Evolutionary conservation across 2,113 vertebrate species (phyloP), one percentile per base, ranked within the genome.

Genomic region (Alligator mississippiensis): DNA sequence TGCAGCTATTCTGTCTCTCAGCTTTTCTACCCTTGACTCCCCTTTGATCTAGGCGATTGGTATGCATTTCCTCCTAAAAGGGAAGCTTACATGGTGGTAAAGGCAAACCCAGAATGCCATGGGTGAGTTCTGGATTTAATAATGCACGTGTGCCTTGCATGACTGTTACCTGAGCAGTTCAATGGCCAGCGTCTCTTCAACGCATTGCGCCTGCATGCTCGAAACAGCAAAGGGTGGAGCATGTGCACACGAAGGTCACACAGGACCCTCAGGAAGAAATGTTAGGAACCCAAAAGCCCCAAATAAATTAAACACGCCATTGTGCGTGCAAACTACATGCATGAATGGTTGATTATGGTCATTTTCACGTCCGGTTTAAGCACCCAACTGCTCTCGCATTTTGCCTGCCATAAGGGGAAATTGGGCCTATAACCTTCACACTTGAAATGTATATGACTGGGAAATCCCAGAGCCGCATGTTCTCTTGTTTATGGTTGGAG

Each of bases 201-300:
- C 0, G 10, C 0, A 3, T 14, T 24, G 1, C 13, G 3, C 34
- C 3, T 17, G 47, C 28, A 3, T n/a, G 4, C 30, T 81, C 55
- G 77, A 64, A 79, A 22, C 1, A 63, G 3, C 30, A 25, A 16
- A 87, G 59, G 54, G 13, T 25, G 27, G 62, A 55, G 9, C 70
- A 47, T 1, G 27, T 11, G 2, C 2, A 55, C 59, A 66, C 3
- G 54, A 10, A 24, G 28, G 80, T 81, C 58, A n/a, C 2, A 0
- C 77, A 57, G 55, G 60, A 18, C 18, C 8, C 60, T 0, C 3
- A 4, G 47, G 1, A 58, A 28, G 38, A 1, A 19, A 1, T 15
- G 14, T 92, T 5, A 17, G 30, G 72, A 27, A 54, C 88, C 68
- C 55, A 34, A 10, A 7, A 78, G 85, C 17, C 63, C 78, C 84